phyloP scores from a whole-genome alignment of 2,888 invertebrate genomes.

The Brachyptera putata region DNA sequence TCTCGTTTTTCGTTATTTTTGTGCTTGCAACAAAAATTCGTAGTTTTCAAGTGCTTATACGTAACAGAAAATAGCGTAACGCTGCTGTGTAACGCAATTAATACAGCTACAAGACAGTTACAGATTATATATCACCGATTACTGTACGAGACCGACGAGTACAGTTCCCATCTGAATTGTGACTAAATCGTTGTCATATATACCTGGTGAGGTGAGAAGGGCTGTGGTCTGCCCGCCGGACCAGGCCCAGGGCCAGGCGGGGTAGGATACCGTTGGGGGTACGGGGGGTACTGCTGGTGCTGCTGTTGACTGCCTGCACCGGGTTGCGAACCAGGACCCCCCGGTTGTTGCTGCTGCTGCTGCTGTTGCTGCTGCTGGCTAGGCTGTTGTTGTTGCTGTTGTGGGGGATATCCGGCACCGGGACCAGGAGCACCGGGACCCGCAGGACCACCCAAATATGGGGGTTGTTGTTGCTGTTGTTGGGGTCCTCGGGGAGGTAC shows the following conservation, averaged over 20 bases:
- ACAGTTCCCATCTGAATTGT: too few species aligned
- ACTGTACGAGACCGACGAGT: too few species aligned
- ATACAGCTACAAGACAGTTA: too few species aligned
- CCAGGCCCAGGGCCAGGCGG: constrained; percentile 26
- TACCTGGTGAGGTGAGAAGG: constrained; percentile 34
- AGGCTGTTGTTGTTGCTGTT: constrained; percentile 28
- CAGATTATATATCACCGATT: too few species aligned
- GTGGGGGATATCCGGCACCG: constrained; percentile 23
- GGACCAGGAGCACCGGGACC: constrained; percentile 28
- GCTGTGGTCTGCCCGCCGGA: constrained; percentile 31
- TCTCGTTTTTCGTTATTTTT: too few species aligned
- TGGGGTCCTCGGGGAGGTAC: constrained; percentile 30
- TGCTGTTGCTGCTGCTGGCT: constrained; percentile 18
- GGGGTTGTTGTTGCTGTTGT: constrained; percentile 25
- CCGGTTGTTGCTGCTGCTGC: constrained; percentile 4
- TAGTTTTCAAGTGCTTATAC: too few species aligned
- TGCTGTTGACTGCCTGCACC: constrained; percentile 21
- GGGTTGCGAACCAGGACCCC: constrained; percentile 7
- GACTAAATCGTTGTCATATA: too few species aligned
- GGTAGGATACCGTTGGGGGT: constrained; percentile 45
- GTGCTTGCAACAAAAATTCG: too few species aligned
- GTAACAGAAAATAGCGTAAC: too few species aligned
- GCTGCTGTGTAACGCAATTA: too few species aligned
- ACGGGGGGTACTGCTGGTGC: constrained; percentile 42
- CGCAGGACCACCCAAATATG: constrained; percentile 29